A percentile compares a stretch with the other conserved stretches of the same genome.
Conservation (phyloP, 1,140 invertebrate species). For the Megathymus violae region DNA sequence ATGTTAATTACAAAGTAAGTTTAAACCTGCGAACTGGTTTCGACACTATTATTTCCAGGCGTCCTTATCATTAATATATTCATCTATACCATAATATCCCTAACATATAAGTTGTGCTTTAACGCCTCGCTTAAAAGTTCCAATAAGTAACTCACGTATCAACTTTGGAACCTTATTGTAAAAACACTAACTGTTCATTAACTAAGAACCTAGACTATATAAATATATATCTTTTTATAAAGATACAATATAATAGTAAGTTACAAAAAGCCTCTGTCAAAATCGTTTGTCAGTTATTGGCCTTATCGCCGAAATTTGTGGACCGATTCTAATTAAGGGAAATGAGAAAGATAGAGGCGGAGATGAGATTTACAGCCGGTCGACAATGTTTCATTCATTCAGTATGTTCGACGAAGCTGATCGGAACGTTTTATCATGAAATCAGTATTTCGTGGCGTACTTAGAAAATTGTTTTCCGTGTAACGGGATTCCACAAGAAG, state of each 20-base stretch:
- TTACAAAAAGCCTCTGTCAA: not conserved
- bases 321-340: conserved; percentile 62
- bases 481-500: not conserved
- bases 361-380: conserved; percentile 55
- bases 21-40: too few relatives aligned
- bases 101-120: too few relatives aligned
- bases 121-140: too few relatives aligned
- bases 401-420: conserved; percentile 41
- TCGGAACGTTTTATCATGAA: conserved; percentile 29
- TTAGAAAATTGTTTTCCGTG: not conserved
- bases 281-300: conserved; percentile 33
- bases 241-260: not conserved
- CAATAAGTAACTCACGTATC: too few relatives aligned
- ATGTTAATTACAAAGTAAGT: too few relatives aligned
- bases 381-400: conserved; percentile 41
- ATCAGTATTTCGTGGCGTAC: not conserved
- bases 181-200: too few relatives aligned
- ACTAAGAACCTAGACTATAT: too few relatives aligned
- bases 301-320: conserved; percentile 42
- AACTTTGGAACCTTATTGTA: too few relatives aligned
- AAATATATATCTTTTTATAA: too few relatives aligned
- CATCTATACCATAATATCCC: too few relatives aligned
- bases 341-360: conserved; percentile 59
- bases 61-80: too few relatives aligned
- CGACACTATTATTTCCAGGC: too few relatives aligned